Percentiles rank a stretch among this genome's conserved stretches.
Evolutionary conservation across 2,888 invertebrate genomes (phyloP).

Genomic region (Cataglyphis rosenhaueri): DNA sequence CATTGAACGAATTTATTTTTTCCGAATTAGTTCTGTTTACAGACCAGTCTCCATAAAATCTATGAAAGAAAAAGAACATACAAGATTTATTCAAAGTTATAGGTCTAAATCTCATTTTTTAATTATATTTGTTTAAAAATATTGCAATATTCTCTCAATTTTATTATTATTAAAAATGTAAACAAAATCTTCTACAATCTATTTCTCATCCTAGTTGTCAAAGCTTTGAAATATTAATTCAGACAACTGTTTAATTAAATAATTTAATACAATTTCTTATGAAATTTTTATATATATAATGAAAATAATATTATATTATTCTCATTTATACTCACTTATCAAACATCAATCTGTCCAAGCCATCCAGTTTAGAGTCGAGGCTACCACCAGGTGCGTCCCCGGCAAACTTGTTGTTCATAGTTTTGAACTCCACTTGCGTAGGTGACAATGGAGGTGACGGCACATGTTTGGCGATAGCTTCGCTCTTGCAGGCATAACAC

Average conservation of each 20-base stretch:
- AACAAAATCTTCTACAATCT: not conserved
- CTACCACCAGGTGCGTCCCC: slow-evolving; percentile 76
- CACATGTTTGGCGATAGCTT: slow-evolving; percentile 87
- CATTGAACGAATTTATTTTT: slow-evolving; percentile 75
- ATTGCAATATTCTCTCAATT: not conserved
- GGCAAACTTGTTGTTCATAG: slow-evolving; percentile 71
- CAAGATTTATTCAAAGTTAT: not conserved
- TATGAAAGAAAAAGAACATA: slow-evolving; percentile 48
- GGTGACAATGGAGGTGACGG: slow-evolving; percentile 78
- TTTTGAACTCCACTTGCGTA: slow-evolving; percentile 77
- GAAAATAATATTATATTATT: not conserved
- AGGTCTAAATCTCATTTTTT: not conserved
- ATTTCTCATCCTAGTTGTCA: not conserved
- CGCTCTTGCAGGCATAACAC: slow-evolving; percentile 95
- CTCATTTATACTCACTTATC: slow-evolving; percentile 68
- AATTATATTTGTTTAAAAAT: not conserved
- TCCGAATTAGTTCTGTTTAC: slow-evolving; percentile 70
- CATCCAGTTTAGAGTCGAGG: slow-evolving; percentile 75
- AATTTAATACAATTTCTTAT: not conserved
- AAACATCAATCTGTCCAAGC: slow-evolving; percentile 69
- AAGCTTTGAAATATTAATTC: not conserved
- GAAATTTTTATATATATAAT: too few species aligned
- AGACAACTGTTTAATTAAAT: not conserved
- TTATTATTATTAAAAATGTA: not conserved
- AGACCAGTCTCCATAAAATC: slow-evolving; percentile 65